Conservation (phyloP, 2,113 vertebrate genomes). For the Coturnix japonica region DNA sequence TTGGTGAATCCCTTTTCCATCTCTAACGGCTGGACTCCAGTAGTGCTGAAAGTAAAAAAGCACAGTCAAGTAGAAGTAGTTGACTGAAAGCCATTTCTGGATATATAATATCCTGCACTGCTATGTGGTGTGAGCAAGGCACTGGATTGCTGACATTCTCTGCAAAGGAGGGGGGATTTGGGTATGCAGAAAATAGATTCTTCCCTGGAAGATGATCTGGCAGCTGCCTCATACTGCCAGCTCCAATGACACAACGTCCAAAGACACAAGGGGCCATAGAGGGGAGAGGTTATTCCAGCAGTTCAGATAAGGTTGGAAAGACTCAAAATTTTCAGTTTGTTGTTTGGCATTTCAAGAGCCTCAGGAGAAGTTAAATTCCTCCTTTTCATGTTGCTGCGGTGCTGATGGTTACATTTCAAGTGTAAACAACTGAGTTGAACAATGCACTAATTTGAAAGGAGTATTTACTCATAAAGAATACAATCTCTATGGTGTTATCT, state of each 20-base stretch:
- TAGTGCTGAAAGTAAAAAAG: not conserved
- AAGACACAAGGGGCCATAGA: not conserved
- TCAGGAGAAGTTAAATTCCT: not conserved
- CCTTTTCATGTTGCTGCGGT: not conserved
- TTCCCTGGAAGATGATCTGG: not conserved
- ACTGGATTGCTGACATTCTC: not conserved
- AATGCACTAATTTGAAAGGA: not conserved
- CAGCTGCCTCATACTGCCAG: conserved; percentile 10
- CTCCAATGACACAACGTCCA: not conserved
- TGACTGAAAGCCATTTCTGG: not conserved
- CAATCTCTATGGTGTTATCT: not conserved
- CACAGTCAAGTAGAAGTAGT: not conserved
- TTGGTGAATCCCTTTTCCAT: not conserved
- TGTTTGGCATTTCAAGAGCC: not conserved
- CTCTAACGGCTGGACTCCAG: not conserved
- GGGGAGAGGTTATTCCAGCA: not conserved
- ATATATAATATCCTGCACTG: not conserved
- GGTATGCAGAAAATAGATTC: conserved; percentile 15
- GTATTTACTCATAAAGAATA: not conserved
- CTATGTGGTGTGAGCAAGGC: not conserved
- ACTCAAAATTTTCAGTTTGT: not conserved
- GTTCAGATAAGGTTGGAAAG: not conserved
- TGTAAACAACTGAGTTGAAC: not conserved
- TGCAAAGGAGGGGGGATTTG: not conserved
- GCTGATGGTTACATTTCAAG: not conserved